Conservation (phyloP, 1,140 invertebrate genomes). For the Drosophila erecta region DNA sequence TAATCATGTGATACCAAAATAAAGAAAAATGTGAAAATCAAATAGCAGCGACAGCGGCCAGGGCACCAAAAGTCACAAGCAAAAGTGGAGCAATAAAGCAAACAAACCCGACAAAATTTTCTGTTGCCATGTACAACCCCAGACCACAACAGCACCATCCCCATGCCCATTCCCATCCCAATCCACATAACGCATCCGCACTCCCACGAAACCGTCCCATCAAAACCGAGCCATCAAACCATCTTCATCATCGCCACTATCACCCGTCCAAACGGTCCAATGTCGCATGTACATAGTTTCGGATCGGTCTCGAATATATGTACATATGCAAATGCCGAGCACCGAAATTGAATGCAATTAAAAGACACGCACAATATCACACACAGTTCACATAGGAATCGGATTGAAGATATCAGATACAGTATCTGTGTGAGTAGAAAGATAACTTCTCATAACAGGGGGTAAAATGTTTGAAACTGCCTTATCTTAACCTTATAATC, state of each 20-base stretch:
- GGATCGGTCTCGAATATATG: constrained; percentile 36
- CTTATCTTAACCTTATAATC: not conserved
- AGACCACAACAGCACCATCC: constrained; percentile 20
- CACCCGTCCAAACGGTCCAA: not conserved
- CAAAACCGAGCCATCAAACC: constrained; percentile 7
- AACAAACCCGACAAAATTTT: constrained; percentile 58
- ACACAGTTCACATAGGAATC: constrained; percentile 6
- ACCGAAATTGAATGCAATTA: constrained; percentile 39
- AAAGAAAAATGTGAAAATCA: constrained; percentile 83
- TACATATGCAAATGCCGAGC: constrained; percentile 42
- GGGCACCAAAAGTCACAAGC: constrained; percentile 78
- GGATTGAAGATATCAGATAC: not conserved
- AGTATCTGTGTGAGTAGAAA: not conserved
- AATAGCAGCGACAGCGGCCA: constrained; percentile 70
- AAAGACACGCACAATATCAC: constrained; percentile 40
- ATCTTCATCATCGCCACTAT: constrained; percentile 16
- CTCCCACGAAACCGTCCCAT: constrained; percentile 8
- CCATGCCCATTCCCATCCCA: too few relatives aligned
- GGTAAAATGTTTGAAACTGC: not conserved
- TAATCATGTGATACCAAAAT: constrained; percentile 82
- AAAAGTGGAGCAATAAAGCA: constrained; percentile 82
- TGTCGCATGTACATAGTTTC: constrained; percentile 14
- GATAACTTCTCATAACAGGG: not conserved
- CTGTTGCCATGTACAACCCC: constrained; percentile 57
- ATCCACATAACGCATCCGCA: not conserved